Percentiles rank a stretch among this genome's conserved stretches.
phyloP scores from a whole-genome alignment of 2,113 vertebrate species.

The rabbit (Oryctolagus cuniculus) region mOryCun1.1 NC_091449.1:49627001-49627500 shows the following conservation, averaged over 20 bases:
- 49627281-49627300: too few relatives aligned
- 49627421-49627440: neutral
- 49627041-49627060: neutral
- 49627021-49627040: neutral
- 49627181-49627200: neutral
- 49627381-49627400: neutral
- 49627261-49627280: neutral
- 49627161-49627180: neutral
- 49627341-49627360: neutral
- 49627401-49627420: neutral
- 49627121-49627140: neutral
- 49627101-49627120: neutral
- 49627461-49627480: conserved; percentile 22
- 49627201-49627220: conserved; percentile 24
- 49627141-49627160: neutral
- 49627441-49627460: neutral
- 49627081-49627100: conserved; percentile 42
- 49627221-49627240: neutral
- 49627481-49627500: conserved; percentile 25
- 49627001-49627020: conserved; percentile 17
- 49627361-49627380: neutral
- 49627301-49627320: neutral
- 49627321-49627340: conserved; percentile 27
- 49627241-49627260: conserved; percentile 9
- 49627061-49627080: neutral